phyloP scores from a whole-genome alignment of 2,797 vertebrate species.

The Chaetodon trifasciatus region DNA sequence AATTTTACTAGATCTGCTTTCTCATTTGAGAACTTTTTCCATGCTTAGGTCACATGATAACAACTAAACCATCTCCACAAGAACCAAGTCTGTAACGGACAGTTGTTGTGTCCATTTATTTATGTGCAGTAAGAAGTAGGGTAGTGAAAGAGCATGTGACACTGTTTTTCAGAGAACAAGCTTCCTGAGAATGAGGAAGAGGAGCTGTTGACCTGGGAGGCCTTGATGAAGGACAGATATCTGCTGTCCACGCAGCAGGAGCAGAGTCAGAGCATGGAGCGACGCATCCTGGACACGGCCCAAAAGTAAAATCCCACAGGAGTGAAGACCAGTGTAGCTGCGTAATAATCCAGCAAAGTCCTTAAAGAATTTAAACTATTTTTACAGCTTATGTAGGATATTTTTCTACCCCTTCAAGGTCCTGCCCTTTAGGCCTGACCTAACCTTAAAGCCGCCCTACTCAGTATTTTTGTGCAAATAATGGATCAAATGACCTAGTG shows the following conservation, averaged over 20 bases:
- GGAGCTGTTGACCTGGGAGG: constrained; percentile 93
- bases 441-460: too few species aligned
- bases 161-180: constrained; percentile 84
- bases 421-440: too few species aligned
- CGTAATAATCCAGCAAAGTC: background rate
- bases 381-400: too few species aligned
- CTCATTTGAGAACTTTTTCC: constrained; percentile 1
- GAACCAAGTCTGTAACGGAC: too few species aligned
- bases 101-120: background rate
- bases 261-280: constrained; percentile 86
- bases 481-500: too few species aligned
- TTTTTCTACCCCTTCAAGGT: too few species aligned
- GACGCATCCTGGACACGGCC: constrained; percentile 88
- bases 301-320: constrained; percentile 85
- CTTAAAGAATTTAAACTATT: too few species aligned
- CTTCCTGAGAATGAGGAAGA: constrained; percentile 88
- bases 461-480: too few species aligned
- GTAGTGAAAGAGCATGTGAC: background rate
- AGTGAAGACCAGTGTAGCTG: background rate
- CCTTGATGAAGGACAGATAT: constrained; percentile 93
- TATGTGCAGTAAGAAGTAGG: background rate
- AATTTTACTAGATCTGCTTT: background rate
- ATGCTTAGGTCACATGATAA: background rate
- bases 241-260: constrained; percentile 85
- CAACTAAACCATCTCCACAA: background rate